A percentile compares a stretch with the other conserved stretches of the same genome.
phyloP scores from a whole-genome alignment of 1,140 invertebrate genomes.

The Marisa cornuarietis region DNA sequence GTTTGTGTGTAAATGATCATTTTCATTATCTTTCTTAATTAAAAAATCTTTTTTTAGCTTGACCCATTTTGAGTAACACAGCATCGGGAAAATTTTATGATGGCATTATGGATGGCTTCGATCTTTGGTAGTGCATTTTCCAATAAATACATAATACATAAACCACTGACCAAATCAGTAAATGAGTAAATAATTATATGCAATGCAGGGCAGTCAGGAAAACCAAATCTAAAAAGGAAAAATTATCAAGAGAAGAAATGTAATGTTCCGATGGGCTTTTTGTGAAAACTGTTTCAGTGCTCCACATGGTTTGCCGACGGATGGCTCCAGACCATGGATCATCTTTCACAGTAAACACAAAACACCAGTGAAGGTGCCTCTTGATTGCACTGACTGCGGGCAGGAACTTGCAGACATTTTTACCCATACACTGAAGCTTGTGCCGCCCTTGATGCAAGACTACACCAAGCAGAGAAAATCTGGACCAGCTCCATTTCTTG shows the following conservation, averaged over 20 bases:
- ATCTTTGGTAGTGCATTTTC: too few relatives aligned
- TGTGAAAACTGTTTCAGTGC: constrained; percentile 4
- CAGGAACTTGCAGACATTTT: constrained; percentile 18
- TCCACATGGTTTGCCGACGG: constrained; percentile 21
- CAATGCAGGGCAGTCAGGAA: not conserved
- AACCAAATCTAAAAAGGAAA: not conserved
- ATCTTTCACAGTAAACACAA: constrained; percentile 25
- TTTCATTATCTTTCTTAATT: too few relatives aligned
- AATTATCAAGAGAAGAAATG: not conserved
- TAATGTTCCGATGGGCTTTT: not conserved
- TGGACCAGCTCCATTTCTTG: not conserved
- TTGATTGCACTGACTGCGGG: constrained; percentile 20
- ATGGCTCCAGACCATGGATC: constrained; percentile 27
- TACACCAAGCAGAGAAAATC: not conserved
- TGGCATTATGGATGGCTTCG: too few relatives aligned
- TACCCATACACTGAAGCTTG: constrained; percentile 13
- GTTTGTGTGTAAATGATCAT: too few relatives aligned
- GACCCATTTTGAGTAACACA: too few relatives aligned
- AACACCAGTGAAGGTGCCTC: not conserved
- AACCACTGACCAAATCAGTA: not conserved
- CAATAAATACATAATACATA: too few relatives aligned
- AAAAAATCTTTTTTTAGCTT: too few relatives aligned
- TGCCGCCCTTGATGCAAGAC: not conserved
- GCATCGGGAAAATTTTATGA: too few relatives aligned
- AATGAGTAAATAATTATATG: not conserved